phyloP scores from a whole-genome alignment of 2,113 vertebrate species.

The Dicentrarchus labrax region DNA sequence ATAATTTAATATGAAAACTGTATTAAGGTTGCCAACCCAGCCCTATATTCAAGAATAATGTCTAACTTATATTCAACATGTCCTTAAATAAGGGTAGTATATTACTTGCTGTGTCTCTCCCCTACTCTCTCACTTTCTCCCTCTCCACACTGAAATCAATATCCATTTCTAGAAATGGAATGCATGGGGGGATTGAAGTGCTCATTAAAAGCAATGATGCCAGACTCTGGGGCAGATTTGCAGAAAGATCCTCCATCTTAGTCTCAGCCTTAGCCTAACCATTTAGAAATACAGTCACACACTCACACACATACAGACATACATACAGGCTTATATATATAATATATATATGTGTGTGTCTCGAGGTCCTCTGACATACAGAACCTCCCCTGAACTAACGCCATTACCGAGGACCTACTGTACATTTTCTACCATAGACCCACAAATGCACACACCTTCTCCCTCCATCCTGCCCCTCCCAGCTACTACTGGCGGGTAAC shows the following conservation, averaged over 20 bases:
- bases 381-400: background rate
- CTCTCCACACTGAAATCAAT: constrained; percentile 52
- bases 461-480: constrained; percentile 21
- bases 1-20: background rate
- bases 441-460: constrained; percentile 23
- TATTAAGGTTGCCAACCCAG: background rate
- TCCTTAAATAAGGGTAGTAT: background rate
- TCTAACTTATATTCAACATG: constrained; percentile 2
- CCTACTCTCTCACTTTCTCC: constrained; percentile 2
- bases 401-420: background rate
- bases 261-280: background rate
- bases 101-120: constrained; percentile 17
- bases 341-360: background rate
- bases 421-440: constrained; percentile 23
- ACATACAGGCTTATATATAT: background rate
- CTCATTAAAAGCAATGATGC: constrained; percentile 67
- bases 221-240: constrained; percentile 24
- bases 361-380: constrained; percentile 1
- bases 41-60: constrained; percentile 16
- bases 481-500: constrained; percentile 26
- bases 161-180: constrained; percentile 65
- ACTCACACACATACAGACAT: constrained; percentile 3
- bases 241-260: background rate
- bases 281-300: constrained; percentile 15
- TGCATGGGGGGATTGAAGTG: constrained; percentile 36